Evolutionary conservation across 1,140 invertebrate genomes (phyloP).

Genomic region (Leptopilina boulardi): DNA sequence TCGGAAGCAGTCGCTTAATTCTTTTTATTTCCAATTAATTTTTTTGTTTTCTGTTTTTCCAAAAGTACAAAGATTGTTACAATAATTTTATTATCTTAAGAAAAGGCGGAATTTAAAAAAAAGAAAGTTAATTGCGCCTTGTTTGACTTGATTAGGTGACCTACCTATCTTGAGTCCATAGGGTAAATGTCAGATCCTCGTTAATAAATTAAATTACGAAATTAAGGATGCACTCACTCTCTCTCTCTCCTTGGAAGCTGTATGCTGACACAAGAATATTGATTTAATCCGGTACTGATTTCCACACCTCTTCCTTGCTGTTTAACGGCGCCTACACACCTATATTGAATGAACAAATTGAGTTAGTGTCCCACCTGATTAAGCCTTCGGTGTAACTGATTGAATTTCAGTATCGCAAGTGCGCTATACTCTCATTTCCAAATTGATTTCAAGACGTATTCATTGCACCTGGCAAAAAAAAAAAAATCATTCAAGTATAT

Average conservation of each 20-base stretch:
- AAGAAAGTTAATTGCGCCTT: neutral
- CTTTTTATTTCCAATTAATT: too few relatives aligned
- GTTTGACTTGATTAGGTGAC: neutral
- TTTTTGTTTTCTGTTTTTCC: neutral
- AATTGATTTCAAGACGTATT: neutral
- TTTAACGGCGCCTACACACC: slow-evolving; percentile 46
- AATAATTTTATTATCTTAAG: neutral
- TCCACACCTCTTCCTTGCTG: slow-evolving; percentile 38
- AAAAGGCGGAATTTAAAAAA: neutral
- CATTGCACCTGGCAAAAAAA: neutral
- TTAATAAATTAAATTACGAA: slow-evolving; percentile 26
- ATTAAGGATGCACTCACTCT: slow-evolving; percentile 28
- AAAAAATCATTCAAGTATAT: too few relatives aligned
- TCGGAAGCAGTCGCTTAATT: too few relatives aligned
- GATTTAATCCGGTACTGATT: slow-evolving; percentile 51
- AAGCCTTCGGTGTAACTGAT: slow-evolving; percentile 41
- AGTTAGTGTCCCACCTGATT: slow-evolving; percentile 51
- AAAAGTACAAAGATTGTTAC: neutral
- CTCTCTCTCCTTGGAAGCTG: neutral
- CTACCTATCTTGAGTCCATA: neutral
- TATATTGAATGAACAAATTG: slow-evolving; percentile 49
- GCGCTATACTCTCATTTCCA: neutral
- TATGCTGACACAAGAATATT: slow-evolving; percentile 39
- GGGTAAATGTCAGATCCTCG: slow-evolving; percentile 13
- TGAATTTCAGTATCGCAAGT: slow-evolving; percentile 39